Base-by-base conservation (phyloP, 1,140 invertebrate genomes). In the Dreissena polymorpha region DNA sequence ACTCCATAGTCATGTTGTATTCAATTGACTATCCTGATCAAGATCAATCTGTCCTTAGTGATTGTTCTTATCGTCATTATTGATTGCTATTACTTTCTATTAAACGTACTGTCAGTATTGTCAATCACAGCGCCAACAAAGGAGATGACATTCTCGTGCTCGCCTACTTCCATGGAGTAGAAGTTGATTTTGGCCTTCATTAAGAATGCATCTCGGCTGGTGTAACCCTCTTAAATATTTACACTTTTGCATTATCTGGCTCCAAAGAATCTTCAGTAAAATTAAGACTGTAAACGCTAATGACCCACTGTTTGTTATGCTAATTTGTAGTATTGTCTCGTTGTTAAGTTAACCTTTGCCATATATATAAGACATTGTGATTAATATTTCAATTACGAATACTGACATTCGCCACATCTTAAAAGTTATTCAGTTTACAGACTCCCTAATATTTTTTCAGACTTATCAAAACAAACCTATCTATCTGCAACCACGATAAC, bases 121-220 rank as follows among this genome's bases (percentile, higher is more conserved):
- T 65, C n/a, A 23, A 68, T 25, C 10, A 86, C 77, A 10, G 85
- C 85, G 10, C 83, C 85, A 72, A 81, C 25, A 68, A 85, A 86
- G 13, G 57, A 60, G 14, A 86, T 51, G 10, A 85, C 71, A 73
- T 76, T 76, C 16, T 29, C 27, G 23, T 85, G 71, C 13, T 75
- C 39, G 12, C 67, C 67, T 49, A 72, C 69, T 49, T 57, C 53
- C 7, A 53, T 82, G 0, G 64, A 70, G 23, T n/a, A 25, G 29
- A 85, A 85, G 60, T 85, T 85, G 27, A 85, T 85, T 60, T 85
- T 85, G 10, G 78, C 84, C 18, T 64, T 85, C 84, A 85, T 85
- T 67, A 85, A 57, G 8, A 25, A 13, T 25, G 55, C 63, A 63
- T 81, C 77, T 57, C 81, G 21, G n/a, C 55, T 29, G 14, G 73